These are phyloP conservation scores for Cervus canadensis DNA, from an alignment of 2,113 vertebrate species.

Conservation along the genomic window DNA sequence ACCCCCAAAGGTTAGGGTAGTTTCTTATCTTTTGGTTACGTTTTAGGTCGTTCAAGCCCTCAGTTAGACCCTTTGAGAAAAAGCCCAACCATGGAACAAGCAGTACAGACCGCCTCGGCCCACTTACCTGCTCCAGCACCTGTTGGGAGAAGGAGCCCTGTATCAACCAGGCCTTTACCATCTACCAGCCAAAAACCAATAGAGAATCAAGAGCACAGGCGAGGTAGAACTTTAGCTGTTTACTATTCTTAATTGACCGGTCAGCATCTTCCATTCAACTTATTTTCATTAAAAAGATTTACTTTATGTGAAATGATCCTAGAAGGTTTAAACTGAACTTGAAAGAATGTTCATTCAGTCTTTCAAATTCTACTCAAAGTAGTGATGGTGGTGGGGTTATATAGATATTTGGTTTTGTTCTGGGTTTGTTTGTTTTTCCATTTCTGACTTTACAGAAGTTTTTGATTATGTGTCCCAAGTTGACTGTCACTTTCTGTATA, in stretches of 20 bases:
- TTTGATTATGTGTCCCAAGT: constrained; percentile 13
- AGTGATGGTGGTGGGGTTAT: constrained; percentile 29
- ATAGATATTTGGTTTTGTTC: constrained; percentile 16
- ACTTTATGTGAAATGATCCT: constrained; percentile 34
- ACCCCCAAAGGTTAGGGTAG: constrained; percentile 60
- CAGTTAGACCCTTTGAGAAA: constrained; percentile 88
- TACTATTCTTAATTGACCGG: constrained; percentile 41
- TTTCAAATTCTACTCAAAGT: constrained; percentile 28
- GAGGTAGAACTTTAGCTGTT: constrained; percentile 81
- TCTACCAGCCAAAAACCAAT: constrained; percentile 87
- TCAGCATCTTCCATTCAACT: constrained; percentile 46
- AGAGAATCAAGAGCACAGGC: constrained; percentile 90
- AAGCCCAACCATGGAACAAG: constrained; percentile 87
- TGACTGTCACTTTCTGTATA: constrained; percentile 69
- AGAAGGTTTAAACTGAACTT: constrained; percentile 50
- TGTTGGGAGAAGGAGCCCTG: constrained; percentile 87
- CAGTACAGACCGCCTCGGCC: constrained; percentile 85
- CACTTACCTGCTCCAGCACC: constrained; percentile 81
- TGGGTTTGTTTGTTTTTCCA: background rate
- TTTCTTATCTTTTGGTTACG: constrained; percentile 64
- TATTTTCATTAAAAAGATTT: constrained; percentile 47
- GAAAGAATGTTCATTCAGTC: constrained; percentile 35
- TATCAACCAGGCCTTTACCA: constrained; percentile 81
- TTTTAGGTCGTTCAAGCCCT: constrained; percentile 88
- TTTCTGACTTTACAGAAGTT: constrained; percentile 11